Conservation (phyloP, 2,888 invertebrate genomes). For the Heliconius ismenius region DNA sequence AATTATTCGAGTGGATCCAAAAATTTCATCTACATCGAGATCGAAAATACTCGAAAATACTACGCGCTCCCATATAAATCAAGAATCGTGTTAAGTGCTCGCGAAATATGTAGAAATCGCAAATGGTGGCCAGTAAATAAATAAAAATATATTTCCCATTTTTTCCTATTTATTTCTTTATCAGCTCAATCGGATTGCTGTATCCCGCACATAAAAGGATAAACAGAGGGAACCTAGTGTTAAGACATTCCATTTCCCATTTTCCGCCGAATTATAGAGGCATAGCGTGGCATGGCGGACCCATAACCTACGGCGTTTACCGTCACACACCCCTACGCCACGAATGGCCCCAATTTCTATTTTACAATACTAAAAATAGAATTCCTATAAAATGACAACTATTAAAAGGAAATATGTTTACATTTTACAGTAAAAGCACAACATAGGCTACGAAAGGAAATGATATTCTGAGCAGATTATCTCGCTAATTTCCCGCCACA, state of each 20-base stretch:
- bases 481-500: slow-evolving; percentile 69
- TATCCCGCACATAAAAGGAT: too few species aligned
- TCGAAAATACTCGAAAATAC: slow-evolving; percentile 8
- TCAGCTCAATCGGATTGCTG: too few species aligned
- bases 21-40: background rate
- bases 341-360: background rate
- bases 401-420: slow-evolving; percentile 56
- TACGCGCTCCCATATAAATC: background rate
- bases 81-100: slow-evolving; percentile 7
- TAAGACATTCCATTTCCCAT: too few species aligned
- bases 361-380: background rate
- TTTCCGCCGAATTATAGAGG: too few species aligned
- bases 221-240: too few species aligned
- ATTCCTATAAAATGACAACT: slow-evolving; percentile 22
- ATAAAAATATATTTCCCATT: background rate
- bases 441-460: slow-evolving; percentile 62
- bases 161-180: too few species aligned
- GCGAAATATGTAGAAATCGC: background rate
- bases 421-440: slow-evolving; percentile 50
- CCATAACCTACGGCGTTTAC: too few species aligned
- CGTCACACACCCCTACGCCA: too few species aligned
- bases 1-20: background rate
- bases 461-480: slow-evolving; percentile 71
- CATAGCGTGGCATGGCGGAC: too few species aligned
- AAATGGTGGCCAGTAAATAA: background rate